Base-by-base conservation (phyloP, 2,797 vertebrate genomes). In the Corythornis leucogaster region DNA sequence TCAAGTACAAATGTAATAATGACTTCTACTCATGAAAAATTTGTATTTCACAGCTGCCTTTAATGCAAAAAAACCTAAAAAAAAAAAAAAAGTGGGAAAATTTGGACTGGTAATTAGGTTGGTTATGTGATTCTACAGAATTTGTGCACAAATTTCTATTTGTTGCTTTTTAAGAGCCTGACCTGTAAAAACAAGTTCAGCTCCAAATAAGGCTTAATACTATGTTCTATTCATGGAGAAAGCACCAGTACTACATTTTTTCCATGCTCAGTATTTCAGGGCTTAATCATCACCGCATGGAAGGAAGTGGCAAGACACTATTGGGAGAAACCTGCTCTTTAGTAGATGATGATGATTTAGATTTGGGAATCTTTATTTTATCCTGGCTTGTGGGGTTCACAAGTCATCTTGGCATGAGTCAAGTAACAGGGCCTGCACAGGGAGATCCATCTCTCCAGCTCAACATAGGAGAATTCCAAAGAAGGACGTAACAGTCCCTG, bases 1-100 rank as follows among this genome's bases (percentile, higher is more conserved):
- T 76, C 71, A 85, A 79, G 61, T 66, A 94, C 58, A 95, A 96
- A 94, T 79, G 90, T 61, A 95, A 87, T 77, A 92, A 80, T 79
- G 85, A 66, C 35, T 85, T 80, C 22, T 85, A 38, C 62, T 91
- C 74, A 51, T 28, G 55, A 38, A 94, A 86, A 30, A 51, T 50
- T 31, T 83, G 31, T 59, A 68, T 75, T 89, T 93, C 58, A 76
- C 42, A 31, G 43, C 50, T 75, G 59, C 20, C 46, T 85, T 73
- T 48, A 89, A 59, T 3, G 5, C 21, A 15, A 40, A 40, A 40
- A 38, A 38, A n/a, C n/a, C n/a, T n/a, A n/a, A n/a, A n/a, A n/a
- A n/a, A n/a, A n/a, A n/a, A 11, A 15, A 67, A 78, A 40, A 80
- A 78, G 66, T 38, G 9, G 25, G 53, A 35, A 83, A 73, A 87